Base-by-base conservation (phyloP, 1,140 invertebrate genomes). In the Diorhabda carinulata region DNA sequence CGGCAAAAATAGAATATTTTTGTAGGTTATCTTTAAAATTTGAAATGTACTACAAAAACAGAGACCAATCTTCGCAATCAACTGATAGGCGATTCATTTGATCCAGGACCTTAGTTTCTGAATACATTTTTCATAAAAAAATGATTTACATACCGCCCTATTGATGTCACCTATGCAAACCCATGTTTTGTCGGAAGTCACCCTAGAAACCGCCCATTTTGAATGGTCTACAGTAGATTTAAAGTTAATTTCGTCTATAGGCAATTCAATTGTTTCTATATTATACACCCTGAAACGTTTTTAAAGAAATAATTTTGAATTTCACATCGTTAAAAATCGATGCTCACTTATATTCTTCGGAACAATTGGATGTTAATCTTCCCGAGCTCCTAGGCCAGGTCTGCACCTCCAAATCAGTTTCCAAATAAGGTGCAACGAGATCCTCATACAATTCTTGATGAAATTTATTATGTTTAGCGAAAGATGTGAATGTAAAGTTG, bases 81-180 rank as follows among this genome's bases (percentile, higher is more conserved):
- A 25, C 25, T 25, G 25, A 25, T 25, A 25, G 25, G 25, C 2
- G 25, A 1, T 25, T 25, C 25, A 25, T 25, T 25, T 25, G 25
- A 25, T 25, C 25, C 25, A 25, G 25, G 25, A 25, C 25, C 25
- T 0, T 25, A 25, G 25, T 25, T 25, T 25, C 25, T 25, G 25
- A 25, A 25, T 1, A 25, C 25, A 25, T 25, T 25, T 25, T 0
- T 25, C 25, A 25, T 25, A 25, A n/a, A 47, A 52, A 52, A n/a
- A 52, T 4, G n/a, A 8, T 45, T 70, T 9, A 70, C 82, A 84
- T 82, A 94, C 92, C 80, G 91, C 90, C 86, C 96, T 86, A 80
- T 98, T 98, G 40, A 98, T 95, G 79, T 97, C 96, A 8, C 93
- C 94, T 9, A 98, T 88, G 79, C 96, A 98, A 67, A 91, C 86